Percentiles rank a stretch among this genome's conserved stretches.
Evolutionary conservation across 2,113 vertebrate species (phyloP).

Genomic region (Recurvirostra avosetta): DNA sequence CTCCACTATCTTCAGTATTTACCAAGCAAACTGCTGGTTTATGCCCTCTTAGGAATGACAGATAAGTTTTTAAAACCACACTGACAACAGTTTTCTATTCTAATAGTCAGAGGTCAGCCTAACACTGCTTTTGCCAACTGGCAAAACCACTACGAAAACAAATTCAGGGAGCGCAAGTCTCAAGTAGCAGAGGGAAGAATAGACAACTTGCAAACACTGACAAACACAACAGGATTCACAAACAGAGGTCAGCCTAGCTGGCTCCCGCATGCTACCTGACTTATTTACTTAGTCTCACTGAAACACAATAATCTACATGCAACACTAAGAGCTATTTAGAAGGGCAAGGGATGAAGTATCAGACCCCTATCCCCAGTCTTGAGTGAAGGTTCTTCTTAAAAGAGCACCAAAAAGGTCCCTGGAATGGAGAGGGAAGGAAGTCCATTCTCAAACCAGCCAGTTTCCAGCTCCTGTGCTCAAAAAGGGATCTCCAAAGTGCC

Average conservation of each 20-base stretch:
- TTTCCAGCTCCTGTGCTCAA: neutral
- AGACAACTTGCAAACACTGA: neutral
- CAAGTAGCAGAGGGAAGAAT: neutral
- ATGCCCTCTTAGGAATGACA: neutral
- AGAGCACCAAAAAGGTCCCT: neutral
- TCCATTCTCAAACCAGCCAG: neutral
- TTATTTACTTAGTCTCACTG: no score
- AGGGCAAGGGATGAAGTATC: neutral
- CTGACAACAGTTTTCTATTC: neutral
- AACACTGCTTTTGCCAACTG: neutral
- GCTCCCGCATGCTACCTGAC: neutral
- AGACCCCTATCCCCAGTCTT: neutral
- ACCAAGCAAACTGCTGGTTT: neutral
- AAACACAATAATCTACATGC: neutral
- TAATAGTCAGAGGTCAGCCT: neutral
- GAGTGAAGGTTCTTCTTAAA: neutral
- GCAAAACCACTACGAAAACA: neutral
- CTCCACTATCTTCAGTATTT: slow-evolving; percentile 11
- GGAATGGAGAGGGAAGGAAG: neutral
- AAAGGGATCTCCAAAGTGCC: neutral
- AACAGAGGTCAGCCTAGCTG: neutral
- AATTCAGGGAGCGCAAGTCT: neutral
- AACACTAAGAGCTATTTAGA: neutral
- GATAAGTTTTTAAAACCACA: slow-evolving; percentile 6
- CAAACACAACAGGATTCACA: neutral